Conservation (phyloP, 2,113 vertebrate species). For the Aegotheles bennettii region DNA sequence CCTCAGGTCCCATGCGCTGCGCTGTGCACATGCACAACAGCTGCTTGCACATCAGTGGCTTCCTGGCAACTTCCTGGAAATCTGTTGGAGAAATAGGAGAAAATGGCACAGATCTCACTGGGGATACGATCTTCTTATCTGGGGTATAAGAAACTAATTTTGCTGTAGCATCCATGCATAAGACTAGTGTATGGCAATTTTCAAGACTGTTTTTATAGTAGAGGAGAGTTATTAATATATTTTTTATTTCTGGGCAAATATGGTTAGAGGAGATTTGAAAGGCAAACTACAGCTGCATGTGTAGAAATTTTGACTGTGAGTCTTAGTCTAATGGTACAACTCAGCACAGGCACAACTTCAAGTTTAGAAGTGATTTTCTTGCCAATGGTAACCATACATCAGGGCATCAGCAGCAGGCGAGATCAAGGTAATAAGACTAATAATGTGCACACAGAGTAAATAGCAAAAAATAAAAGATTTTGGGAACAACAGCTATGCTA, state of each 20-base stretch:
- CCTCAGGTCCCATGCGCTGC: not conserved
- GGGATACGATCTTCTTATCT: no score
- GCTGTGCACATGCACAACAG: not conserved
- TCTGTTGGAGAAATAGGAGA: not conserved
- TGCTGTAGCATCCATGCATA: accelerated
- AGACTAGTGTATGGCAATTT: not conserved
- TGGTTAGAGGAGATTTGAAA: not conserved
- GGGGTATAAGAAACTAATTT: not conserved
- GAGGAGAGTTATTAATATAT: not conserved
- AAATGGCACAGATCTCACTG: not conserved
- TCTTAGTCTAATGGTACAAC: not conserved
- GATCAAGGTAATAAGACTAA: not conserved
- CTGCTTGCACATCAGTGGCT: not conserved
- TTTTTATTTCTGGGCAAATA: not conserved
- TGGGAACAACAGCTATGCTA: not conserved
- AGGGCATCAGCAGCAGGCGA: not conserved
- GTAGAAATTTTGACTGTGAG: not conserved
- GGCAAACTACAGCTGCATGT: not conserved
- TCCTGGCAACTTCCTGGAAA: conserved; percentile 2
- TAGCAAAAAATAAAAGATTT: not conserved
- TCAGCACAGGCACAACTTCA: not conserved
- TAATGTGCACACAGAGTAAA: not conserved
- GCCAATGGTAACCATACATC: not conserved
- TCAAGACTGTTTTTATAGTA: not conserved
- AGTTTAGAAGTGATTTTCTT: not conserved